A percentile compares a stretch with the other conserved stretches of the same genome.
These are phyloP conservation scores for Sinhomidia bicolor DNA, from an alignment of 2,888 invertebrate species.

Conservation along the genomic window DNA sequence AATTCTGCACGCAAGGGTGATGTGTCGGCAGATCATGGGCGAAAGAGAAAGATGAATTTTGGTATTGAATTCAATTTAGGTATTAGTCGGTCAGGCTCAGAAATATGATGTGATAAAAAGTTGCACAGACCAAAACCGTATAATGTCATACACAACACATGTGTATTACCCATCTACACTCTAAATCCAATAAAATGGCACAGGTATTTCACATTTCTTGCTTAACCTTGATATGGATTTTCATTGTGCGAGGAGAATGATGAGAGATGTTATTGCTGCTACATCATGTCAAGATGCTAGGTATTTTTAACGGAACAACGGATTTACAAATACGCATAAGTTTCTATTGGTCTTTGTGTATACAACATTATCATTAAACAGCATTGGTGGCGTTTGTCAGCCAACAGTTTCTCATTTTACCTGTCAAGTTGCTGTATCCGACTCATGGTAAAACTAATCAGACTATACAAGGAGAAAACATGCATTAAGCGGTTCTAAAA, in stretches of 20 bases:
- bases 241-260: no score
- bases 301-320: neutral
- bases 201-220: constrained; percentile 30
- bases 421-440: no score
- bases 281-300: neutral
- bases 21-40: neutral
- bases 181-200: neutral
- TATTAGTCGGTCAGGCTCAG: no score
- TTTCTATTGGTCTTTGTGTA: neutral
- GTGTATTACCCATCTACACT: neutral
- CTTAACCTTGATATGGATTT: constrained; percentile 39
- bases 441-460: no score
- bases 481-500: no score
- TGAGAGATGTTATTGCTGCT: neutral
- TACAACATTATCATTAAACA: neutral
- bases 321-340: neutral
- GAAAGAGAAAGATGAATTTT: no score
- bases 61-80: no score
- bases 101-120: no score
- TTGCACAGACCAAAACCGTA: no score
- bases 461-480: no score
- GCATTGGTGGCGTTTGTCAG: neutral
- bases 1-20: neutral
- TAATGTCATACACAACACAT: no score
- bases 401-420: no score